Percentiles rank a stretch among this genome's conserved stretches.
These are phyloP conservation scores for Harlomillsia oculata DNA, from an alignment of 1,140 invertebrate genomes.

Conservation along the genomic window DNA sequence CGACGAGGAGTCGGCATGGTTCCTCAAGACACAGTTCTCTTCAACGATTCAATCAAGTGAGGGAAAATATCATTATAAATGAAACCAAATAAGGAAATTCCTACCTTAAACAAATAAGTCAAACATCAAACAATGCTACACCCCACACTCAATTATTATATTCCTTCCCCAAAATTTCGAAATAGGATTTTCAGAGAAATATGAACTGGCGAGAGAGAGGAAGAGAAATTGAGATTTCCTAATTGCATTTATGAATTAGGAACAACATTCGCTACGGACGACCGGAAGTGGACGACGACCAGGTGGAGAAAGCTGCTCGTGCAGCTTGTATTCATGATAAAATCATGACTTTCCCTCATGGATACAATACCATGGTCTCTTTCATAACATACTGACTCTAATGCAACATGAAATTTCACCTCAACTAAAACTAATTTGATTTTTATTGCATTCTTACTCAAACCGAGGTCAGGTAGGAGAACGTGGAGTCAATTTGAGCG, in stretches of 20 bases:
- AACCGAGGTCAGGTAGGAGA: slow-evolving; percentile 29
- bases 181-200: too few relatives aligned
- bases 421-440: too few relatives aligned
- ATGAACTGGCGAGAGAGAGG: too few relatives aligned
- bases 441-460: neutral
- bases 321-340: slow-evolving; percentile 50
- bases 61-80: neutral
- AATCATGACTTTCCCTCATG: slow-evolving; percentile 48
- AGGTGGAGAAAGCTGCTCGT: slow-evolving; percentile 47
- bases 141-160: too few relatives aligned
- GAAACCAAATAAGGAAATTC: neutral
- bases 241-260: slow-evolving; percentile 31
- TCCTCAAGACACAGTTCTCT: slow-evolving; percentile 54
- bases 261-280: slow-evolving; percentile 54
- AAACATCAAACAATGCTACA: neutral
- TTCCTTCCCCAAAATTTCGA: too few relatives aligned
- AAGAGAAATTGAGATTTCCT: too few relatives aligned
- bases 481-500: slow-evolving; percentile 39
- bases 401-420: too few relatives aligned
- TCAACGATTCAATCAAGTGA: slow-evolving; percentile 48
- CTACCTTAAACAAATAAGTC: neutral
- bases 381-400: too few relatives aligned
- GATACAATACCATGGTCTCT: slow-evolving; percentile 39
- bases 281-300: slow-evolving; percentile 43
- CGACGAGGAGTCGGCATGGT: slow-evolving; percentile 48